These are phyloP conservation scores for Apus apus DNA, from an alignment of 2,113 vertebrate genomes.

Conservation along the genomic window DNA sequence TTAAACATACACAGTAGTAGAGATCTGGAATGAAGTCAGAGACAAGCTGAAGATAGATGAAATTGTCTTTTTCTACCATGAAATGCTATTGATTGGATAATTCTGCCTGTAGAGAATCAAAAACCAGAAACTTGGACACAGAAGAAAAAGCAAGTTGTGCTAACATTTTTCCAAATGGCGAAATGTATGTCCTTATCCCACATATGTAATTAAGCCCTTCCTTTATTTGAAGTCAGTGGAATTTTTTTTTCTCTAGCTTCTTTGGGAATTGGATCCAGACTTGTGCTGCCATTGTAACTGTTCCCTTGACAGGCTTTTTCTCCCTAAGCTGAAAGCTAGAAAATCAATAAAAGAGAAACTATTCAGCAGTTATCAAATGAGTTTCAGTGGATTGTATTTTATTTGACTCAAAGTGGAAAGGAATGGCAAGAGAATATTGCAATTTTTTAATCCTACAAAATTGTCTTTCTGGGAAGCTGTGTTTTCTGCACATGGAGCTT, in stretches of 20 bases:
- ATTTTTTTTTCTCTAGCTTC: not conserved
- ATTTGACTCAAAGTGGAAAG: conserved; percentile 43
- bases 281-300: not conserved
- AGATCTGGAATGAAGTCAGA: conserved; percentile 24
- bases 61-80: not conserved
- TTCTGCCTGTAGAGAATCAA: conserved; percentile 1
- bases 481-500: not conserved
- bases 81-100: not conserved
- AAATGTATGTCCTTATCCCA: not conserved
- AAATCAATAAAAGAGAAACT: conserved; percentile 41
- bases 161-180: not conserved
- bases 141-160: not conserved
- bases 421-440: conserved; percentile 46
- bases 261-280: not conserved
- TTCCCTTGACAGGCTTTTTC: not conserved
- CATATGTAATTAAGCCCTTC: not conserved
- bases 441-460: conserved; percentile 45
- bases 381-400: conserved; percentile 44
- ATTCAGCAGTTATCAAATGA: conserved; percentile 38
- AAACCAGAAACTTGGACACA: not conserved
- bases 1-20: conserved; percentile 25
- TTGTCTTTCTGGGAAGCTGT: conserved; percentile 9
- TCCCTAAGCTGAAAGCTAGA: not conserved
- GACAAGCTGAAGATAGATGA: not conserved
- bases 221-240: conserved; percentile 10